phyloP scores from a whole-genome alignment of 2,888 invertebrate genomes.

The Oscheius onirici region DNA sequence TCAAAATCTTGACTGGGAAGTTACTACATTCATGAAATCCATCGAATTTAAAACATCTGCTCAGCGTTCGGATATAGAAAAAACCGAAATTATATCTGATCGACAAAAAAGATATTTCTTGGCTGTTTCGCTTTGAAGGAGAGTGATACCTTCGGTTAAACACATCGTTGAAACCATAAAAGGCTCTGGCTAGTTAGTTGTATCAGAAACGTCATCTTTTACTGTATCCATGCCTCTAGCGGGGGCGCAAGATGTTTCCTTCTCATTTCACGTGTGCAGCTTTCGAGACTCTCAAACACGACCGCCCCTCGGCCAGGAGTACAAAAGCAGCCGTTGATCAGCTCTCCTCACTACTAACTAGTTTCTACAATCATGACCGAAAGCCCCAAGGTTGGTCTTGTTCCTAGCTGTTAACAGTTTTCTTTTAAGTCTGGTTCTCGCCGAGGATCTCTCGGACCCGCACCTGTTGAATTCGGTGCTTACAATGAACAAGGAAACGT shows the following conservation, averaged over 20 bases:
- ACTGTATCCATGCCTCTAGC: background rate
- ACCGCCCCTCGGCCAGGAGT: conserved; percentile 17
- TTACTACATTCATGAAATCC: too few species aligned
- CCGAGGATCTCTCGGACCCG: conserved; percentile 13
- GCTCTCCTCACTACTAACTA: background rate
- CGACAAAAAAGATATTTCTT: too few species aligned
- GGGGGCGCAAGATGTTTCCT: conserved; percentile 28
- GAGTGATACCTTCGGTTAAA: too few species aligned
- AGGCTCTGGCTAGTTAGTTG: too few species aligned
- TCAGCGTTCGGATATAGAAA: too few species aligned
- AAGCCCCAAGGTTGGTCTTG: background rate
- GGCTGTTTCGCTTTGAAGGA: too few species aligned
- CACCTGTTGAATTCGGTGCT: conserved; percentile 29
- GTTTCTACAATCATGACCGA: conserved; percentile 5
- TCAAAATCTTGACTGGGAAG: too few species aligned
- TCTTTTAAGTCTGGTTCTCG: conserved; percentile 11
- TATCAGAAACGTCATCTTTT: conserved; percentile 7
- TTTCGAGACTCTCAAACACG: conserved; percentile 30
- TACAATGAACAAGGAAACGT: conserved; percentile 17
- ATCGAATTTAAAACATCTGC: too few species aligned
- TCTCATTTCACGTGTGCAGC: conserved; percentile 28
- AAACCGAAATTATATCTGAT: too few species aligned
- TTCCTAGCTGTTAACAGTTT: background rate
- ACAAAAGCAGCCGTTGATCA: conserved; percentile 27
- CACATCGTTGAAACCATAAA: too few species aligned